A percentile compares a stretch with the other conserved stretches of the same genome.
Evolutionary conservation across 1,140 invertebrate species (phyloP).

Genomic region (Hormaphis cornu): DNA sequence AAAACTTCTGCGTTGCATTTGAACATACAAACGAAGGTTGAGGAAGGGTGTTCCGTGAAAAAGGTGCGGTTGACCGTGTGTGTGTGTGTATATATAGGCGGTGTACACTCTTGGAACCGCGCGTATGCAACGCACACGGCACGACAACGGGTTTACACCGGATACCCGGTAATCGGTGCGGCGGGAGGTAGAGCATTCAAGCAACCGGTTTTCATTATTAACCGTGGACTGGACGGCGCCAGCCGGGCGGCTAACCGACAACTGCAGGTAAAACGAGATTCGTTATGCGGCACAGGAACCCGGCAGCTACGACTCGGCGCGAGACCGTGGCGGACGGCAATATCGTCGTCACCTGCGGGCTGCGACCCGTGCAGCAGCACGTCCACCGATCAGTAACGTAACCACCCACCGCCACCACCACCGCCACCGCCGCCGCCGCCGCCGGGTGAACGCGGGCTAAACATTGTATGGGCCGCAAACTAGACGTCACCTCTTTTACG

Average conservation of each 20-base stretch:
- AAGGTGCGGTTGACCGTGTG: constrained; percentile 18
- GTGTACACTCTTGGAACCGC: neutral
- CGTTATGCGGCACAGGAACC: neutral
- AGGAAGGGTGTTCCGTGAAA: constrained; percentile 29
- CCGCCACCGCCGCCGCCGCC: neutral
- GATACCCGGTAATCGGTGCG: neutral
- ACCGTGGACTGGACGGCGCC: constrained; percentile 29
- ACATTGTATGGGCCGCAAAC: no score
- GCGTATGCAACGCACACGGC: neutral
- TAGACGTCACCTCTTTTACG: no score
- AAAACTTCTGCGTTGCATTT: no score
- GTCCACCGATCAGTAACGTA: no score
- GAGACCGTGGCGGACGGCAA: neutral
- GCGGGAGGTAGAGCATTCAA: neutral
- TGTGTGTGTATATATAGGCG: neutral
- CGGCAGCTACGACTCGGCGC: neutral
- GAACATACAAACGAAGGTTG: no score
- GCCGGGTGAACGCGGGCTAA: neutral
- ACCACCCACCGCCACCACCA: neutral
- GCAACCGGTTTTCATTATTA: constrained; percentile 30
- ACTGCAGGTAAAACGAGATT: constrained; percentile 23
- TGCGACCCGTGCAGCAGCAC: no score
- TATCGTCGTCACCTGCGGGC: constrained; percentile 12
- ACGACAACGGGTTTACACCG: constrained; percentile 28
- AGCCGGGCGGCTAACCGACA: constrained; percentile 5